Evolutionary conservation across 2,113 vertebrate genomes (phyloP), one percentile per base, ranked within the genome.

Genomic region (Antigone vipio): DNA sequence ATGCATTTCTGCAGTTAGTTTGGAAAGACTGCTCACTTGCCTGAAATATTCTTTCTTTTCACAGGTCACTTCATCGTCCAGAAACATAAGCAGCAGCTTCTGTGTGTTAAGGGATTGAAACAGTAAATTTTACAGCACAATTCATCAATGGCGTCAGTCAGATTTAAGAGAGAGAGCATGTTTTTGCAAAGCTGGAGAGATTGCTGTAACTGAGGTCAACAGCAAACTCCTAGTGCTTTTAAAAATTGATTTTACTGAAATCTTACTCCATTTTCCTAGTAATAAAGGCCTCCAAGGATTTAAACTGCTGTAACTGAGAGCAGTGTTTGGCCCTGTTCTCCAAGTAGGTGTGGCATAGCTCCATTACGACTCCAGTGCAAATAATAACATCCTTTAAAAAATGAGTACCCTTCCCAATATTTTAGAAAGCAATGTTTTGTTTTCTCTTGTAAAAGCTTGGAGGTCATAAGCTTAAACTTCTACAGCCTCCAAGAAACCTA

Each of bases 201-300:
- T 66, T 97, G 91, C 97, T 97, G 80, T 93, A 90, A 96, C 96
- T 96, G 95, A 95, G 97, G 97, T 98, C 96, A 62, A 98, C 97
- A 96, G 78, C 62, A 82, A 95, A 96, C 97, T 95, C 95, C 91
- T 96, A 90, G 95, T 97, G 97, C 93, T 97, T 98, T 97, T 98
- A 97, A 97, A 98, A 98, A 95, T 97, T 97, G 94, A 98, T 97
- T 97, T 98, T 97, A 97, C 97, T 97, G 96, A 97, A 98, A 97
- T 98, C 96, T 98, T 95, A 93, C 91, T 96, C 92, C 91, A 97
- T 98, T 97, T 95, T 88, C 95, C 91, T 91, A 96, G 93, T 97
- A 96, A 98, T 97, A 97, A 97, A 98, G 83, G 75, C 67, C 92
- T 94, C 92, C 16, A 60, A 93, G 95, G 96, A 93, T 89, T 96